These are phyloP conservation scores for Panulirus ornatus DNA, from an alignment of 1,140 invertebrate species.

Conservation along the genomic window DNA sequence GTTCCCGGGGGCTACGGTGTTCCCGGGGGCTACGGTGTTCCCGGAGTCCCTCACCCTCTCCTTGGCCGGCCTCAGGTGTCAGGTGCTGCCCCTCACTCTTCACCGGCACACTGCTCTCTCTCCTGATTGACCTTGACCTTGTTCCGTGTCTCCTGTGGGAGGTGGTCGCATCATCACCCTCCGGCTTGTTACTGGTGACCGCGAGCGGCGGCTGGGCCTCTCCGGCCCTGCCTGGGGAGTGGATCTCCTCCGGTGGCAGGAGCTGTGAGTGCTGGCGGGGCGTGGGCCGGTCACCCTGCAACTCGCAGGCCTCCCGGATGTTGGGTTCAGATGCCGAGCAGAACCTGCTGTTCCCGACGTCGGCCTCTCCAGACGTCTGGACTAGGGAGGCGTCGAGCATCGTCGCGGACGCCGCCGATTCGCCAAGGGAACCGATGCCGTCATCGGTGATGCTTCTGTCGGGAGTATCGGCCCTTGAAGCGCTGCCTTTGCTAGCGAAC, in stretches of 20 bases:
- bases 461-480: neutral
- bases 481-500: neutral
- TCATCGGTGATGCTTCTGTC: neutral
- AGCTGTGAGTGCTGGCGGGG: neutral
- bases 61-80: neutral
- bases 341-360: neutral
- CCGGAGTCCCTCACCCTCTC: too few species aligned
- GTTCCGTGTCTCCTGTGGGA: too few species aligned
- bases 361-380: slow-evolving; percentile 1
- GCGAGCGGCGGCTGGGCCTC: too few species aligned
- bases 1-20: neutral
- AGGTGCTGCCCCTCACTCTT: neutral
- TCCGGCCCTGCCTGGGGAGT: neutral
- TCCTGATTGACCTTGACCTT: neutral
- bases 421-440: neutral
- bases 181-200: too few species aligned
- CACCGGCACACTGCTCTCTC: neutral
- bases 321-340: neutral
- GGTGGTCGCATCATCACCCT: too few species aligned
- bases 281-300: neutral
- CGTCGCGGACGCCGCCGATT: neutral
- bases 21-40: neutral
- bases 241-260: neutral
- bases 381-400: slow-evolving; percentile 8
- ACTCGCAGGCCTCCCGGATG: neutral